phyloP scores from a whole-genome alignment of 2,888 invertebrate species.

The Lysandra bellargus region DNA sequence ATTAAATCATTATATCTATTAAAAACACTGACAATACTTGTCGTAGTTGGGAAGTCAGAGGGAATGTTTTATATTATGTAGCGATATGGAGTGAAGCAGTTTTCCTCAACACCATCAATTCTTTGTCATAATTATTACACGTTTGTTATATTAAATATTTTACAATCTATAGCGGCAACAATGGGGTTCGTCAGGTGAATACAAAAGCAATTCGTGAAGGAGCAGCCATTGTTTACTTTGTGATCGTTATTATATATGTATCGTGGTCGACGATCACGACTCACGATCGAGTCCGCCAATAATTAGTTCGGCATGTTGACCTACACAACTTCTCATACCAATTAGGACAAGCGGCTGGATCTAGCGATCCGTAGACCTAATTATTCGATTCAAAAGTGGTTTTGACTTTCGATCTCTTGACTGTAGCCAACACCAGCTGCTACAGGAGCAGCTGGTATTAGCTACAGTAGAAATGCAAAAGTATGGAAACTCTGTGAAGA shows the following conservation, averaged over 20 bases:
- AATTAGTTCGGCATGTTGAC: slow-evolving; percentile 14
- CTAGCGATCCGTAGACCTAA: no score
- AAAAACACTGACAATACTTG: no score
- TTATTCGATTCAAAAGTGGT: no score
- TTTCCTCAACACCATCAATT: neutral
- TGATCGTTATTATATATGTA: slow-evolving; percentile 14
- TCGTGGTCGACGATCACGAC: slow-evolving; percentile 18
- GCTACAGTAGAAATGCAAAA: no score
- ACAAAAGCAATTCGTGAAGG: slow-evolving; percentile 25
- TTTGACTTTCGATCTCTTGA: no score
- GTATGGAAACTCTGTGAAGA: no score
- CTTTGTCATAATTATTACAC: slow-evolving; percentile 3
- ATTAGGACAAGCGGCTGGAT: neutral
- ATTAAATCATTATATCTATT: no score
- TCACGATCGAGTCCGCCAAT: slow-evolving; percentile 16
- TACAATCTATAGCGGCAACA: slow-evolving; percentile 8
- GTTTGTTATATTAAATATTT: slow-evolving; percentile 17
- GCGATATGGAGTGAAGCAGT: neutral
- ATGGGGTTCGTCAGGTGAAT: slow-evolving; percentile 19
- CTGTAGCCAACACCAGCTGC: no score
- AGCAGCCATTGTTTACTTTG: slow-evolving; percentile 20
- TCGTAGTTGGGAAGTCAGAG: no score
- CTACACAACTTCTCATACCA: slow-evolving; percentile 32
- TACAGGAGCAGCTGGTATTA: no score
- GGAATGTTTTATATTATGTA: no score